Evolutionary conservation across 2,797 vertebrate genomes (phyloP), one percentile per base, ranked within the genome.

Genomic region (Micrastur ruficollis): DNA sequence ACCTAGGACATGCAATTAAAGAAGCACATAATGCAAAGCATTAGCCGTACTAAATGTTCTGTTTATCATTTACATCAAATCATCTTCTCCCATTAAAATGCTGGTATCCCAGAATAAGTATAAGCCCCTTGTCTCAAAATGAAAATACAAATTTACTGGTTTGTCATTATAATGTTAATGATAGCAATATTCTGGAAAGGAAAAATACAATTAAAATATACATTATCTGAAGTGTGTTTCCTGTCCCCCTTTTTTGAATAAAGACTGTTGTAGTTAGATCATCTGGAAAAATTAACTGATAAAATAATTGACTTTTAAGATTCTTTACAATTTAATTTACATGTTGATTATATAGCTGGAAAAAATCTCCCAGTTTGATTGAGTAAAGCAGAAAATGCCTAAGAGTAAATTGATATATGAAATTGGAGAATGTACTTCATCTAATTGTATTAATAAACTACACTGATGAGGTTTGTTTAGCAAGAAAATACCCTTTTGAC

Each of bases 371-470:
- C 44, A 68, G 84, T 95, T 97, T 97, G 83, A 97, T 96, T 97
- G 95, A 94, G 47, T 94, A 97, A 97, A 88, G 71, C 18, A 90
- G 93, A 97, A 97, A 96, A 42, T 76, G 53, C 42, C 44, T 93
- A 86, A 76, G 72, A 96, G 68, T 92, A 96, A 97, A 97, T 65
- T 96, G 86, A 81, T 72, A 84, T 52, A 38, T 95, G 83, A 97
- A 97, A 93, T 8, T 93, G 59, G 38, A 97, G 55, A 95, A 88
- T 53, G 26, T 62, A 59, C 79, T 97, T 96, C 49, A 89, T 82
- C 61, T 97, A 94, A 93, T 93, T 97, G 81, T 96, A 82, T 95
- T 97, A 97, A 97, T 97, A 95, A 97, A 94, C 80, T 90, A 85
- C 18, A 22, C 58, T 95, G 86, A 96, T 92, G 94, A 97, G 61